Evolutionary conservation across 2,888 invertebrate genomes (phyloP), one percentile per base, ranked within the genome.

Genomic region (Unio delphinus): DNA sequence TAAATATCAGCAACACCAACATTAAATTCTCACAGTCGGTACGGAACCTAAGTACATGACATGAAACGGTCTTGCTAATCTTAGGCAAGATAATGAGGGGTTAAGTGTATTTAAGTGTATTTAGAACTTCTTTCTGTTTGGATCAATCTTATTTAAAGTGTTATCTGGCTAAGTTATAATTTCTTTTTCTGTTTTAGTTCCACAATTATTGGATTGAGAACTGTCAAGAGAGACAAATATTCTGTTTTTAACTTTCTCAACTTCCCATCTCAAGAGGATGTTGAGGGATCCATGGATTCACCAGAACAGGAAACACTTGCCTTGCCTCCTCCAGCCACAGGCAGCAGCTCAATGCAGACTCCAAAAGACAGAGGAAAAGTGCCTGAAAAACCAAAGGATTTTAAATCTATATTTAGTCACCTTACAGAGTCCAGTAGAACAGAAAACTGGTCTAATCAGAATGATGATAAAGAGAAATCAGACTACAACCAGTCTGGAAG

Each of bases 191-290:
- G 60, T 66, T 74, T 11, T 78, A 90, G 90, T 30, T 89, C 89
- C 6, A 80, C 82, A 5, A 78, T 87, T 15, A 85, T 87, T 64
- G 90, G 90, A 20, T 64, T 89, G n/a, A 91, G 92, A 30, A 91
- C 92, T n/a, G 92, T 93, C 61, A 94, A 93, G 83, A 91, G 93
- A 0, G 93, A 93, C 0, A 93, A 92, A 78, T 94, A 93, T 89
- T 94, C 95, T 0, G 93, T 96, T 67, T 96, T 96, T 83, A 94
- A 95, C 80, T 95, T 95, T 75, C 88, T 95, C 75, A 93, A 76
- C 62, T 78, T 86, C 56, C 23, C n/a, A n/a, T 30, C 66, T 45
- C 45, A 59, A n/a, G 45, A 55, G 18, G 62, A 63, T 4, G 45
- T n/a, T 45, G 18, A 60, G 56, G 55, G 6, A 57, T 23, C 55